A percentile compares a stretch with the other conserved stretches of the same genome.
These are phyloP conservation scores for Platichthys flesus DNA, from an alignment of 2,113 vertebrate genomes.

Conservation along the genomic window DNA sequence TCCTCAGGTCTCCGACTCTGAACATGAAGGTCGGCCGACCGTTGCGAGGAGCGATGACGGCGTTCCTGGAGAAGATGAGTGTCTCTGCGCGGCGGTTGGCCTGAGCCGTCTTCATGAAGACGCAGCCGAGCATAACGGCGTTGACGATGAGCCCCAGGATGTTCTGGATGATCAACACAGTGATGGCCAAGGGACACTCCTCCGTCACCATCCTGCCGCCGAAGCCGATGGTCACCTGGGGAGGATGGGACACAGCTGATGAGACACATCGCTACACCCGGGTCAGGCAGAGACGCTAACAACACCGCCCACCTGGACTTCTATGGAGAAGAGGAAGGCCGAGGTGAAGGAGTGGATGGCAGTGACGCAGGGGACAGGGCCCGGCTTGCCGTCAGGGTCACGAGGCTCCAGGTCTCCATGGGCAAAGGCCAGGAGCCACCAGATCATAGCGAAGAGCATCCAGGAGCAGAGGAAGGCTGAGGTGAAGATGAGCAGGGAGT, in stretches of 20 bases:
- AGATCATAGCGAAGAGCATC: constrained; percentile 88
- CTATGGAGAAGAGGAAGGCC: constrained; percentile 88
- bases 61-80: constrained; percentile 86
- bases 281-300: too few species aligned
- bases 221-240: constrained; percentile 86
- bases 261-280: fast-evolving
- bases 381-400: constrained; percentile 43
- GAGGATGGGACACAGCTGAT: neutral
- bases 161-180: constrained; percentile 86
- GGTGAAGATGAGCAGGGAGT: constrained; percentile 87
- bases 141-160: constrained; percentile 87
- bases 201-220: constrained; percentile 88
- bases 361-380: constrained; percentile 83
- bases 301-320: constrained; percentile 81
- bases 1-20: constrained; percentile 85
- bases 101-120: constrained; percentile 90
- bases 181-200: constrained; percentile 86
- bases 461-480: constrained; percentile 88
- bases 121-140: constrained; percentile 87
- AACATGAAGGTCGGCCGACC: constrained; percentile 86
- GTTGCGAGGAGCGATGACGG: constrained; percentile 83
- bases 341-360: constrained; percentile 87
- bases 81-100: constrained; percentile 87
- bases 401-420: constrained; percentile 85
- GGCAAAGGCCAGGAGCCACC: constrained; percentile 88